Evolutionary conservation across 2,888 invertebrate species (phyloP), one percentile per base, ranked within the genome.

Genomic region (Stictocephala bisonia): DNA sequence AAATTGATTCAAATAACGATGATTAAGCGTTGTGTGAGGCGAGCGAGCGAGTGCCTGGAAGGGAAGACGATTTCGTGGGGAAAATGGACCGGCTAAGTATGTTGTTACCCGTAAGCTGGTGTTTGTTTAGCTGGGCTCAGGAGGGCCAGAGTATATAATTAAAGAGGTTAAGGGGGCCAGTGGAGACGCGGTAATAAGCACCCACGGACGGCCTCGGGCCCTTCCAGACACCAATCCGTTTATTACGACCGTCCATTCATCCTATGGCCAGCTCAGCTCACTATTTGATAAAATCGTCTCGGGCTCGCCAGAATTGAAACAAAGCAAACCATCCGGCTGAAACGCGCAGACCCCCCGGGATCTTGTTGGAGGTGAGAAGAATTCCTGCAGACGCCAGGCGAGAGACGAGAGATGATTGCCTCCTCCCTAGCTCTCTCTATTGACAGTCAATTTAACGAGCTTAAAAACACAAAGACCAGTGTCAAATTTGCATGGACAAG

Each of bases 161-260:
- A 69, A 53, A 69, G 68, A 68, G 68, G 68, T 68, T 68, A 68
- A 68, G 68, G 68, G 69, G 69, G 69, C 31, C 69, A 69, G 69
- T 24, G 29, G 40, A 26, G 40, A 53, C 26, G 9, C 53, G 15
- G 27, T 69, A 69, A 69, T 69, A 69, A 69, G 69, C 53, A 69
- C 69, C 69, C 35, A 24, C 35, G 68, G 22, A 26, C 35, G 40
- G 40, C 68, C 56, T 50, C 24, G 24, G 51, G 67, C 44, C 35
- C 68, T 67, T 26, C 68, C 31, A 68, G 68, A 68, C 68, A 68
- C 68, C 68, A 51, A 68, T 68, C 68, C 51, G 40, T 35, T 68
- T 50, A 51, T 68, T 68, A 68, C 29, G 60, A 40, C 35, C 22
- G 35, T 60, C 60, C 60, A 60, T 60, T 60, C 60, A 60, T 60